Conservation (phyloP, 1,140 invertebrate species). For the Metaphire vulgaris region DNA sequence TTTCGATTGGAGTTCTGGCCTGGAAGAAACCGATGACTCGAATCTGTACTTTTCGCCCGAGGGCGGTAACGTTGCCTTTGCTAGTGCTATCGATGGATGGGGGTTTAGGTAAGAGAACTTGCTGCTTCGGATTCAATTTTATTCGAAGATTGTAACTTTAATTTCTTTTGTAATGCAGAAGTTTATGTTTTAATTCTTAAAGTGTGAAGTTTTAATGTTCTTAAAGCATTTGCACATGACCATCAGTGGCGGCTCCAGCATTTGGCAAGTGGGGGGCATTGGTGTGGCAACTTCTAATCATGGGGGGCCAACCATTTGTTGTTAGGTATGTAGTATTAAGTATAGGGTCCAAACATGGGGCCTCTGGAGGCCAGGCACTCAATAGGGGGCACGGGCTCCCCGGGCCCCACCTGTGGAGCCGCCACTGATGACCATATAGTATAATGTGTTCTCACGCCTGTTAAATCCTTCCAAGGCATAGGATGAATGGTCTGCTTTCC, state of each 20-base stretch:
- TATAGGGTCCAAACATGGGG: no score
- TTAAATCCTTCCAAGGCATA: no score
- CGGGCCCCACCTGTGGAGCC: not conserved
- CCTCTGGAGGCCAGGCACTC: no score
- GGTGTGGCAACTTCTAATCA: no score
- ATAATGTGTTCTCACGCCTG: not conserved
- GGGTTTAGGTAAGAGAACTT: conserved; percentile 67
- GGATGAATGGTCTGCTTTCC: no score
- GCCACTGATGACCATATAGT: not conserved
- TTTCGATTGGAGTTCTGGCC: conserved; percentile 69
- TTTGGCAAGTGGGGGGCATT: no score
- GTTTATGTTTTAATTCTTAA: not conserved
- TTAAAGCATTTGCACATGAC: not conserved
- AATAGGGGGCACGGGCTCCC: not conserved
- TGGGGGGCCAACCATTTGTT: no score
- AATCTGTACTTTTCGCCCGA: conserved; percentile 84
- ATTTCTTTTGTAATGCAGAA: not conserved
- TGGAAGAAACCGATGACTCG: conserved; percentile 79
- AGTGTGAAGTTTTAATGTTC: not conserved
- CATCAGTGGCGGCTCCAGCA: no score
- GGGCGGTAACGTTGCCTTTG: conserved; percentile 91
- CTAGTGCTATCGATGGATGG: conserved; percentile 93
- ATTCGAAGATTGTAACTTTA: not conserved
- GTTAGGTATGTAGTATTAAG: no score
- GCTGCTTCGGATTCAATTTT: conserved; percentile 15